phyloP scores from a whole-genome alignment of 2,113 vertebrate genomes.

The Camelus bactrianus region DNA sequence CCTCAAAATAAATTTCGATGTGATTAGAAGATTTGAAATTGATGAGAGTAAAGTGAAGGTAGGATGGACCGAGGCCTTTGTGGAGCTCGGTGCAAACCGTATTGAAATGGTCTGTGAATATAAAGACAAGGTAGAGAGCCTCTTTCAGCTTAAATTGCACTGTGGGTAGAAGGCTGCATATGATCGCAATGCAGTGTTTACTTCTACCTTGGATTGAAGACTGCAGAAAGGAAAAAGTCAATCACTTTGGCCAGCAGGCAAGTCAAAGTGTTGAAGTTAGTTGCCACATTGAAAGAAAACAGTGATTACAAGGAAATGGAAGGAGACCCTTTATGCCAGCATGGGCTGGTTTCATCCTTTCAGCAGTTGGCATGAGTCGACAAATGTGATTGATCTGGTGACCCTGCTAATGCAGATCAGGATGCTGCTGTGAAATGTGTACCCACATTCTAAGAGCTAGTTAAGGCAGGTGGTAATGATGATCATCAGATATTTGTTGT shows the following conservation, averaged over 20 bases:
- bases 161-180: neutral
- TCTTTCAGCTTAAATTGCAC: neutral
- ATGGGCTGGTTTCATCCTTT: neutral
- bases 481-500: neutral
- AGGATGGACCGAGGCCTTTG: neutral
- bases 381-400: neutral
- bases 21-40: neutral
- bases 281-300: neutral
- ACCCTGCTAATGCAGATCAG: too few species aligned
- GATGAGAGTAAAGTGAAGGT: neutral
- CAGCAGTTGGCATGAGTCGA: neutral
- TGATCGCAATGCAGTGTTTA: neutral
- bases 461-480: neutral
- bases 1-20: neutral
- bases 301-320: neutral
- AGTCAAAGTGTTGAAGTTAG: neutral
- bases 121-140: too few species aligned
- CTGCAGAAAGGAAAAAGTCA: neutral
- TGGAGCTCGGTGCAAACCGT: too few species aligned
- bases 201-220: neutral
- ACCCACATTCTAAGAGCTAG: neutral
- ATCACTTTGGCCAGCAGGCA: neutral
- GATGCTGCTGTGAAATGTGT: neutral
- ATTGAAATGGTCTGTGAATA: too few species aligned
- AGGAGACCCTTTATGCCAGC: neutral